Conservation (phyloP, 2,888 invertebrate species). For the Erebia epiphron region DNA sequence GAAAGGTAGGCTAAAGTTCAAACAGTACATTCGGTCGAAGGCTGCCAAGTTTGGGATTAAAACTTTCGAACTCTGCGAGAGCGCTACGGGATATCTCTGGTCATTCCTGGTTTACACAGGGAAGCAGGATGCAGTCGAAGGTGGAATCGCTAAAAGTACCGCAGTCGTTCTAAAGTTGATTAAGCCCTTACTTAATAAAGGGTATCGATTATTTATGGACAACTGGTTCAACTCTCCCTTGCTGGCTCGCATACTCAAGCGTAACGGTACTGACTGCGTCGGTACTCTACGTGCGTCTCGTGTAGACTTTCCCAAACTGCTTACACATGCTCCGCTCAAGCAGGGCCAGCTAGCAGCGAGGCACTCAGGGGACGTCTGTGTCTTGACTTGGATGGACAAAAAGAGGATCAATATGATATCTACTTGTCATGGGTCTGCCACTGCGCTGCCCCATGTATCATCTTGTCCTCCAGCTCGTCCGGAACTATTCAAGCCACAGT, state of each 20-base stretch:
- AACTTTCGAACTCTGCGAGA: conserved; percentile 35
- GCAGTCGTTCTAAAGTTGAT: too few species aligned
- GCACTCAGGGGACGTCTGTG: neutral
- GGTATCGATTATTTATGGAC: too few species aligned
- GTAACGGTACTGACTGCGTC: neutral
- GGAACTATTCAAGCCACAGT: too few species aligned
- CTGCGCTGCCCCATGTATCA: neutral
- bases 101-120: too few species aligned
- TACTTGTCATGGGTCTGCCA: neutral
- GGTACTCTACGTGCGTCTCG: neutral
- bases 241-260: neutral
- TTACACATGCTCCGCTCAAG: neutral
- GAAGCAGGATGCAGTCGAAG: too few species aligned
- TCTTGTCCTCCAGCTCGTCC: neutral
- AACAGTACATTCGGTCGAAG: neutral
- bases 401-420: neutral
- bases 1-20: neutral
- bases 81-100: neutral
- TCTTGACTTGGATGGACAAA: neutral
- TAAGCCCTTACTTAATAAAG: too few species aligned
- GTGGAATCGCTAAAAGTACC: too few species aligned
- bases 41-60: conserved; percentile 33
- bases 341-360: neutral
- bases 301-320: neutral
- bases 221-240: too few species aligned